Conservation (phyloP, 2,113 vertebrate species). For the Recurvirostra avosetta region DNA sequence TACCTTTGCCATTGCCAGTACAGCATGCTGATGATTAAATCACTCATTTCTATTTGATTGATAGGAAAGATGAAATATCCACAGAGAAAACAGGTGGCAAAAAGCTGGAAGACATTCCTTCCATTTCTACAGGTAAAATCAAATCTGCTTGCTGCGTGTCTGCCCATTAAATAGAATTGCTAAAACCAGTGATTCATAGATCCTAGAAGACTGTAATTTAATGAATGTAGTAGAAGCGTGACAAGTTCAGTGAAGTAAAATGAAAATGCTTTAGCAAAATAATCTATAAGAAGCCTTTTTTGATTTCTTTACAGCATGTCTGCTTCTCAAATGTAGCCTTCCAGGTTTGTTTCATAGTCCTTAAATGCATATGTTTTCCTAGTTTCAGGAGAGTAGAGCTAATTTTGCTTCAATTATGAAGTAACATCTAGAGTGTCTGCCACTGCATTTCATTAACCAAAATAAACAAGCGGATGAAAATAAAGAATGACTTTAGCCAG, state of each 20-base stretch:
- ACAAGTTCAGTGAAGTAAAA: background rate
- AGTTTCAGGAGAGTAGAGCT: background rate
- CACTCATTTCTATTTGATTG: conserved; percentile 28
- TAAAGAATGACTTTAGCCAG: background rate
- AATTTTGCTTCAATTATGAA: background rate
- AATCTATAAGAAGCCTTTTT: background rate
- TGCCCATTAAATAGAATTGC: background rate
- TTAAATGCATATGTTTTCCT: background rate
- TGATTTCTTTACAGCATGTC: background rate
- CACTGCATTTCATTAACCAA: background rate
- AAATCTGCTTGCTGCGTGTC: background rate
- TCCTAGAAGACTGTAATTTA: background rate
- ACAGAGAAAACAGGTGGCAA: conserved; percentile 42
- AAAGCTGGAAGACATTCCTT: conserved; percentile 16
- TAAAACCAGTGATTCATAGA: background rate
- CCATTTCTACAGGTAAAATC: conserved; percentile 64
- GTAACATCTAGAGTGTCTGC: background rate
- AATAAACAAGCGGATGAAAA: background rate
- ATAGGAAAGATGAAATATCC: conserved; percentile 68
- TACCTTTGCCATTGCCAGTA: background rate
- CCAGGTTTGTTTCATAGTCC: background rate
- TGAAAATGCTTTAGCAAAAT: background rate
- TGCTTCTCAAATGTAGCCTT: background rate
- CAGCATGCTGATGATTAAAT: background rate
- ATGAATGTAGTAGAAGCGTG: background rate